These are phyloP conservation scores for Xanthia icteritia DNA, from an alignment of 2,888 invertebrate genomes.

Conservation along the genomic window DNA sequence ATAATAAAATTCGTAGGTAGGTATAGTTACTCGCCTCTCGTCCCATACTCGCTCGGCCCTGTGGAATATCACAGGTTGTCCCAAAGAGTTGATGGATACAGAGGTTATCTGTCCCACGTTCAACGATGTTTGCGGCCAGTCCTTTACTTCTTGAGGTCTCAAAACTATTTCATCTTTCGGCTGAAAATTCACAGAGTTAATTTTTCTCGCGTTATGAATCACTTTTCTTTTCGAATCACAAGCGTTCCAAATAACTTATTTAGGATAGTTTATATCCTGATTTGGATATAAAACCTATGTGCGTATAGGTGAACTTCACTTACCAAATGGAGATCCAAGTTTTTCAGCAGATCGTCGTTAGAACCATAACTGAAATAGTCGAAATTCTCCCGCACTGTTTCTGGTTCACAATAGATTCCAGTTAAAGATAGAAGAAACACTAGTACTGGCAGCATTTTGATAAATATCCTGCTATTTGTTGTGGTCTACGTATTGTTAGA, in stretches of 20 bases:
- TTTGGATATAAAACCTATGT: neutral
- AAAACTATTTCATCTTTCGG: conserved; percentile 88
- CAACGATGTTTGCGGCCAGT: conserved; percentile 91
- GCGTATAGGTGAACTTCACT: conserved; percentile 60
- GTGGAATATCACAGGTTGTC: conserved; percentile 96
- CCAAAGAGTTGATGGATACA: conserved; percentile 94
- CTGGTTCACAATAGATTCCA: conserved; percentile 84
- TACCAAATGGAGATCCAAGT: conserved; percentile 84
- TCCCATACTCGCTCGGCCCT: conserved; percentile 95
- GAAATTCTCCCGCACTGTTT: conserved; percentile 86
- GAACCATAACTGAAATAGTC: conserved; percentile 87
- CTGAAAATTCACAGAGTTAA: conserved; percentile 66
- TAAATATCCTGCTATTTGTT: conserved; percentile 73
- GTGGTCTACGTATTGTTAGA: conserved; percentile 75
- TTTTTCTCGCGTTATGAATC: neutral
- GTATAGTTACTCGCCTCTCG: conserved; percentile 87
- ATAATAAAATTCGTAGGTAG: neutral
- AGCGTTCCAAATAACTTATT: neutral
- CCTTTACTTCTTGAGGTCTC: conserved; percentile 92
- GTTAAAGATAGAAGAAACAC: conserved; percentile 73
- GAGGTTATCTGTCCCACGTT: conserved; percentile 96
- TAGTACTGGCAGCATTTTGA: conserved; percentile 80
- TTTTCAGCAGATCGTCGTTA: conserved; percentile 84
- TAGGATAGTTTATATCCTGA: neutral
- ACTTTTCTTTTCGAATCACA: neutral